phyloP scores from a whole-genome alignment of 37 sponge, comb jelly and placozoan genomes.

The Agelas oroides region DNA sequence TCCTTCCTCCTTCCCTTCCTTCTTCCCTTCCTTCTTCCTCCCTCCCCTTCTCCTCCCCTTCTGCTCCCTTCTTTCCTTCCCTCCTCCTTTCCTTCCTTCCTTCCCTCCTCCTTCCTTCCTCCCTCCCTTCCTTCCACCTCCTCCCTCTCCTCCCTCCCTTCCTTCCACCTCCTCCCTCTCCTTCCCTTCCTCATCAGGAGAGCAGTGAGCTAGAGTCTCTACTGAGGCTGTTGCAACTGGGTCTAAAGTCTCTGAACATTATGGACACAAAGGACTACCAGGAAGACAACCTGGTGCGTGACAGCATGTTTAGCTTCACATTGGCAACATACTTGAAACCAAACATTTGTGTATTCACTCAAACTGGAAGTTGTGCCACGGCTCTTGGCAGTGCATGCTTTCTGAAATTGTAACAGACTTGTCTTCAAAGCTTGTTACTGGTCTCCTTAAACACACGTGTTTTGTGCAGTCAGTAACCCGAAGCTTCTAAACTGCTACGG shows the following conservation, averaged over 20 bases:
- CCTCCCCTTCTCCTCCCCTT: not conserved
- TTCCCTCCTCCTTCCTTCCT: too few relatives aligned
- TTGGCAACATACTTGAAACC: too few relatives aligned
- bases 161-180: not conserved
- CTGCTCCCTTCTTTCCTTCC: not conserved
- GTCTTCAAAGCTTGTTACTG: too few relatives aligned
- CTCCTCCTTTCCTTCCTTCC: not conserved
- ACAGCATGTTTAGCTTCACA: too few relatives aligned
- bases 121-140: too few relatives aligned
- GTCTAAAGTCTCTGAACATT: conserved; percentile 68
- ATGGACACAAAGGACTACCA: conserved; percentile 75
- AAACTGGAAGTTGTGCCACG: too few relatives aligned
- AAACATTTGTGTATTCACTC: too few relatives aligned
- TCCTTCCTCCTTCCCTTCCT: not conserved
- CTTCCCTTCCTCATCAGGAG: conserved; percentile 55
- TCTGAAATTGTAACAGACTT: too few relatives aligned
- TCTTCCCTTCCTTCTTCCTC: not conserved
- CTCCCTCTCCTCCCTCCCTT: not conserved
- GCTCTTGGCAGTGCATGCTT: too few relatives aligned
- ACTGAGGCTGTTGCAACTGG: conserved; percentile 80
- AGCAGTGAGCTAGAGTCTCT: conserved; percentile 74
- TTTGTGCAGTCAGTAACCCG: too few relatives aligned
- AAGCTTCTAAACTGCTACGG: too few relatives aligned
- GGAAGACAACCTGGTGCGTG: conserved; percentile 71
- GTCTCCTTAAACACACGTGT: too few relatives aligned